Percentiles rank a stretch among this genome's conserved stretches.
These are phyloP conservation scores for Hyla sarda DNA, from an alignment of 2,113 vertebrate genomes.

Conservation along the genomic window DNA sequence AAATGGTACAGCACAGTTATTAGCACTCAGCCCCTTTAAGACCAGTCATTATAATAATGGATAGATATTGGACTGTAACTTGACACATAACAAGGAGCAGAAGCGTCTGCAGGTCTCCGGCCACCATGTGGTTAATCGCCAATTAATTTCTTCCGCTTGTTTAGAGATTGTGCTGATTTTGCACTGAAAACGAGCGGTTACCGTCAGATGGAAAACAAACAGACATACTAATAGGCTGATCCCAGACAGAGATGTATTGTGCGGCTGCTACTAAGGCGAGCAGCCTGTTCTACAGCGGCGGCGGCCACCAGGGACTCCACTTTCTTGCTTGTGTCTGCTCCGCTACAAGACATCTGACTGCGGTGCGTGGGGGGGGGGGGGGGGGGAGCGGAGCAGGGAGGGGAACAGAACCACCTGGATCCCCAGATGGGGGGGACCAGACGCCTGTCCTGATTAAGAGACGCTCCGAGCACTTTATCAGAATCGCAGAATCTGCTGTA, in stretches of 20 bases:
- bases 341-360: slow-evolving; percentile 2
- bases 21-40: neutral
- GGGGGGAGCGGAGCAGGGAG: slow-evolving; percentile 39
- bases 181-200: slow-evolving; percentile 19
- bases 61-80: neutral
- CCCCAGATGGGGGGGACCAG: slow-evolving; percentile 68
- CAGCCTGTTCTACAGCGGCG: neutral
- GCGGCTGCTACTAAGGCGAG: neutral
- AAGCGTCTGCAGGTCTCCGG: neutral
- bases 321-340: slow-evolving; percentile 38
- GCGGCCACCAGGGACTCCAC: slow-evolving; percentile 23
- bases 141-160: neutral
- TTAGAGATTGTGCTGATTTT: slow-evolving; percentile 10
- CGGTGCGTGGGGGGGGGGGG: neutral
- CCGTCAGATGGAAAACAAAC: slow-evolving; percentile 21
- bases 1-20: neutral
- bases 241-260: slow-evolving; percentile 35
- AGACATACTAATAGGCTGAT: slow-evolving; percentile 45
- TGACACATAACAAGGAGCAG: neutral
- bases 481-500: slow-evolving; percentile 69
- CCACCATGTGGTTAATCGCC: neutral
- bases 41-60: neutral
- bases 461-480: slow-evolving; percentile 72
- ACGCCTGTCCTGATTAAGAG: slow-evolving; percentile 76
- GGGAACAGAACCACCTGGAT: slow-evolving; percentile 54